phyloP scores from a whole-genome alignment of 2,888 invertebrate species.

The Colletes collaris region DNA sequence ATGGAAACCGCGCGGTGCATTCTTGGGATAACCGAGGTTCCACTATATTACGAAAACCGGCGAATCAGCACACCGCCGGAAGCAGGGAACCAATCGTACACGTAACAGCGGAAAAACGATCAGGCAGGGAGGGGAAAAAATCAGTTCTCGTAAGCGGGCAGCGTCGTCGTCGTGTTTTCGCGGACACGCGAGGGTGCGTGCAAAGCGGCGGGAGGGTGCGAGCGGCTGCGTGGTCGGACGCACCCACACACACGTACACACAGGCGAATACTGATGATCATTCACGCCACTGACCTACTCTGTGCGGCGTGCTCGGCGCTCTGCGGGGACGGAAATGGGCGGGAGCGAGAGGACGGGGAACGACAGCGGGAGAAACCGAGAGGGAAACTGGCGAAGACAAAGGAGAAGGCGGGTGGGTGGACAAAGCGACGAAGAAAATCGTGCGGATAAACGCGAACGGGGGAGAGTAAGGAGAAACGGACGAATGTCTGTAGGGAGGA shows the following conservation, averaged over 20 bases:
- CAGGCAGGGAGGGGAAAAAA: not conserved
- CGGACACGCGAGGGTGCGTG: slow-evolving; percentile 52
- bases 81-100: too few relatives aligned
- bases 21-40: too few relatives aligned
- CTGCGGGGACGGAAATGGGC: slow-evolving; percentile 22
- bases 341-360: slow-evolving; percentile 25
- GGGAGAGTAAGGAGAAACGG: slow-evolving; percentile 17
- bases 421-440: slow-evolving; percentile 43
- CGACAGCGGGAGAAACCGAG: slow-evolving; percentile 24
- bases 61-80: too few relatives aligned
- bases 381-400: slow-evolving; percentile 8
- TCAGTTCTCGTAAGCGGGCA: slow-evolving; percentile 34
- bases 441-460: slow-evolving; percentile 28
- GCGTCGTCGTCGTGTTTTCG: slow-evolving; percentile 29
- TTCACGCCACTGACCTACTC: slow-evolving; percentile 76
- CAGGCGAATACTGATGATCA: slow-evolving; percentile 68
- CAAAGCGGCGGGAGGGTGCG: slow-evolving; percentile 24
- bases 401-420: slow-evolving; percentile 28
- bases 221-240: slow-evolving; percentile 56
- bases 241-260: slow-evolving; percentile 36
- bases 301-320: slow-evolving; percentile 55
- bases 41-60: too few relatives aligned
- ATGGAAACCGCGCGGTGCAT: too few relatives aligned
- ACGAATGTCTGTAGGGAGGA: slow-evolving; percentile 13
- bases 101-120: not conserved